Evolutionary conservation across 2,113 vertebrate genomes (phyloP).

Genomic region (Tragulus kanchil): DNA sequence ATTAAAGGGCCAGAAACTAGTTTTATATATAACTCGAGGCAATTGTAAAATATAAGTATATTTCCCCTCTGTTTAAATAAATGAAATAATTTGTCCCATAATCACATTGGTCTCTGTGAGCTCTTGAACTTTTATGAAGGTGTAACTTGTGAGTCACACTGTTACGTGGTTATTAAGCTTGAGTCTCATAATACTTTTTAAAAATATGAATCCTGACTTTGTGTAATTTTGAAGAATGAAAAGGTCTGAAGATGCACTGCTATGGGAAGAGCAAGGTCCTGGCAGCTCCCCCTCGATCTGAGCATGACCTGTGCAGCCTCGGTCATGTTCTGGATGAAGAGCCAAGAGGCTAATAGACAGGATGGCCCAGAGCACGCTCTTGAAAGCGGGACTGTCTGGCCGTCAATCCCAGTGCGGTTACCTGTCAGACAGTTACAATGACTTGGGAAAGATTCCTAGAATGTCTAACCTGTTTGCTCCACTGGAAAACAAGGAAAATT

Average conservation of each 20-base stretch:
- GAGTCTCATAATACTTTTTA: slow-evolving; percentile 56
- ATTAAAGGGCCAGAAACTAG: slow-evolving; percentile 79
- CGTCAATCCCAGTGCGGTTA: not conserved
- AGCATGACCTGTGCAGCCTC: fast-evolving
- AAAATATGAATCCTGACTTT: slow-evolving; percentile 69
- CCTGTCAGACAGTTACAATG: not conserved
- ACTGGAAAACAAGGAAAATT: not conserved
- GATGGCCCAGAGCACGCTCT: fast-evolving
- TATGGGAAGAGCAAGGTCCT: not conserved
- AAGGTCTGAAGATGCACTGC: not conserved
- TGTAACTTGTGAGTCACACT: slow-evolving; percentile 77
- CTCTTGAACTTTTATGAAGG: slow-evolving; percentile 83
- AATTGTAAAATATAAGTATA: slow-evolving; percentile 81
- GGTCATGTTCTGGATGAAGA: fast-evolving
- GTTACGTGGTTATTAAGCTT: slow-evolving; percentile 67
- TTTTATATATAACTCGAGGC: slow-evolving; percentile 81
- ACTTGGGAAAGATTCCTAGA: not conserved
- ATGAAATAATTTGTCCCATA: slow-evolving; percentile 81
- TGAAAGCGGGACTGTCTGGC: not conserved
- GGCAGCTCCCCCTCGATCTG: fast-evolving
- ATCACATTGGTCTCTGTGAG: slow-evolving; percentile 82
- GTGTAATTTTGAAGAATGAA: slow-evolving; percentile 27
- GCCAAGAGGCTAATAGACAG: fast-evolving
- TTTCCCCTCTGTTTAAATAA: slow-evolving; percentile 81
- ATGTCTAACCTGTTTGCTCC: not conserved